Evolutionary conservation across 1,140 invertebrate species (phyloP).

Genomic region (Steinernema feltiae): DNA sequence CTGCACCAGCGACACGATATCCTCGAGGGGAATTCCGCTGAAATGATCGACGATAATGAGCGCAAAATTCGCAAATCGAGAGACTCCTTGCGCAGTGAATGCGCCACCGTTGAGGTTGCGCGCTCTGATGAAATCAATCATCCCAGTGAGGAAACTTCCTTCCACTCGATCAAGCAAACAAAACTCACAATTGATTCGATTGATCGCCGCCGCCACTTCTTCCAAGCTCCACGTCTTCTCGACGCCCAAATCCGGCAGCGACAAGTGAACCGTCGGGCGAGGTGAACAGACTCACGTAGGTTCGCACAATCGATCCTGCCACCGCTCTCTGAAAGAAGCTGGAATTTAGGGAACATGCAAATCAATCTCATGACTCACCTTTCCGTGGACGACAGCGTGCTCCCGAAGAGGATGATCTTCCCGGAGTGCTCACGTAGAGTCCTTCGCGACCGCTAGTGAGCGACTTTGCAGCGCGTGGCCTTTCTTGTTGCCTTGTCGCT

Average conservation of each 20-base stretch:
- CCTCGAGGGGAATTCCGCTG: constrained; percentile 41
- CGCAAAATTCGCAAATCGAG: no score
- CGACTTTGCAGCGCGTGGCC: constrained; percentile 44
- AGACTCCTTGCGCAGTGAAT: no score
- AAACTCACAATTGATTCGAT: constrained; percentile 23
- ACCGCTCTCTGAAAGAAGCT: constrained; percentile 67
- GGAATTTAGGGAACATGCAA: no score
- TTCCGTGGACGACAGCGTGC: constrained; percentile 91
- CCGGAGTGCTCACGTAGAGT: constrained; percentile 76
- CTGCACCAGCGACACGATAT: constrained; percentile 42
- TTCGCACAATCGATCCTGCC: constrained; percentile 77
- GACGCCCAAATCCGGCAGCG: constrained; percentile 60
- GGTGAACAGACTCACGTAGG: constrained; percentile 59
- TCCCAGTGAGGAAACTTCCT: no score
- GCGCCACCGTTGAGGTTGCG: no score
- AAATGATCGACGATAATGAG: no score
- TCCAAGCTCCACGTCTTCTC: constrained; percentile 58
- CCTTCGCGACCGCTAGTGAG: no score
- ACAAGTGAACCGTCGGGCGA: constrained; percentile 57
- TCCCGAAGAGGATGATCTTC: constrained; percentile 93
- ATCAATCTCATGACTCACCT: no score
- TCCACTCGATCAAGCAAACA: not conserved
- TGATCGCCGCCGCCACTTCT: constrained; percentile 47
- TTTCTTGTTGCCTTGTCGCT: not conserved
- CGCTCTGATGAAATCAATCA: no score